A percentile compares a stretch with the other conserved stretches of the same genome.
Evolutionary conservation across 2,797 vertebrate genomes (phyloP).

Genomic region (Yasuhikotakia modesta): DNA sequence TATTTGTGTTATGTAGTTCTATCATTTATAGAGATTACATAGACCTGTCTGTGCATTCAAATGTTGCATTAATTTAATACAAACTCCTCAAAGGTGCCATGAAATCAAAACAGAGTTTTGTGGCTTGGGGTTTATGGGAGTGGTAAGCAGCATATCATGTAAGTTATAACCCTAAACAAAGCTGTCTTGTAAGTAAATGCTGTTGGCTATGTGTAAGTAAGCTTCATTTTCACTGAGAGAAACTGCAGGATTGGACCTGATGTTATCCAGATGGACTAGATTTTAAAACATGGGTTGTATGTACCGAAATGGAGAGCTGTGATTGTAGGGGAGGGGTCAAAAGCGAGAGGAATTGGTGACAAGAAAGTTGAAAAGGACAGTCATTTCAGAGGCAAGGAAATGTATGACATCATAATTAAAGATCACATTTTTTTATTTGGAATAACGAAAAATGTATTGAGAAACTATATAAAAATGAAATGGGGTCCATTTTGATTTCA

Average conservation of each 20-base stretch:
- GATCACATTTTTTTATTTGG: too few species aligned
- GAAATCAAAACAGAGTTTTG: background rate
- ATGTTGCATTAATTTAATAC: background rate
- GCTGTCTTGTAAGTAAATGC: background rate
- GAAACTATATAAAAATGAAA: background rate
- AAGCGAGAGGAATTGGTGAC: too few species aligned
- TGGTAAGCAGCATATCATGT: background rate
- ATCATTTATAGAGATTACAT: slow-evolving; percentile 7
- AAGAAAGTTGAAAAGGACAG: too few species aligned
- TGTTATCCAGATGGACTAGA: too few species aligned
- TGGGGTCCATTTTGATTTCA: background rate
- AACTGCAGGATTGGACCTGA: too few species aligned
- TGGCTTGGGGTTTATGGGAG: background rate
- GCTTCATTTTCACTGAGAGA: too few species aligned
- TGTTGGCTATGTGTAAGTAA: background rate
- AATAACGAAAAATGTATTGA: background rate
- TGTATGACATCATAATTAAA: too few species aligned
- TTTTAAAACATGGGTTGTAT: too few species aligned
- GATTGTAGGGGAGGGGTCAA: too few species aligned
- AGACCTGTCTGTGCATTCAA: background rate
- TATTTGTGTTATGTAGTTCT: background rate
- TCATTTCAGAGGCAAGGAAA: too few species aligned
- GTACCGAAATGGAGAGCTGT: too few species aligned
- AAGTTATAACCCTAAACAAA: too few species aligned
- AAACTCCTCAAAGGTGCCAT: background rate